These are phyloP conservation scores for Monochamus alternatus DNA, from an alignment of 2,888 invertebrate species.

Conservation along the genomic window DNA sequence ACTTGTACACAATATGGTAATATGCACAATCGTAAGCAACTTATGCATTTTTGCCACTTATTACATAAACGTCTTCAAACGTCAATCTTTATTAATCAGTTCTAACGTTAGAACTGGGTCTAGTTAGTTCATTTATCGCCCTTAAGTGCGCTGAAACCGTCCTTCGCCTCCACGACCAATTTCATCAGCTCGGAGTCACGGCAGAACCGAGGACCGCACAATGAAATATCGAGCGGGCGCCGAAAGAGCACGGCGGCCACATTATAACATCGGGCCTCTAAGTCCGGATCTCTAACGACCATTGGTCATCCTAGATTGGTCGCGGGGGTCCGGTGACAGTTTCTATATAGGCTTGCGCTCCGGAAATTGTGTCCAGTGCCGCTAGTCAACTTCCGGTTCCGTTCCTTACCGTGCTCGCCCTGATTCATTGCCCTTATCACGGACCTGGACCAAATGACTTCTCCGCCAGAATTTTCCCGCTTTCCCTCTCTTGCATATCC, in stretches of 20 bases:
- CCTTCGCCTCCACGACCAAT: conserved; percentile 13
- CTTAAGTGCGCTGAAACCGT: no score
- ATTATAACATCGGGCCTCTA: conserved; percentile 52
- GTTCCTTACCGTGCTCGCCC: conserved; percentile 62
- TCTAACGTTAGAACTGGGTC: no score
- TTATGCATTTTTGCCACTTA: no score
- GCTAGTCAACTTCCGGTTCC: conserved; percentile 69
- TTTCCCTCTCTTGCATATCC: conserved; percentile 44
- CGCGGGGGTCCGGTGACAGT: conserved; percentile 65
- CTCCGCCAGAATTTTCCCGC: conserved; percentile 41
- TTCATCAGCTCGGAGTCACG: conserved; percentile 19
- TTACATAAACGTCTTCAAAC: no score
- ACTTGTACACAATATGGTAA: no score
- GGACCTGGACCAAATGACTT: conserved; percentile 60
- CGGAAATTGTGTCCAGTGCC: conserved; percentile 71
- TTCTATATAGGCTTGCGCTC: conserved; percentile 66
- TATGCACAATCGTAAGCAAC: no score
- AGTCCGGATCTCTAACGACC: conserved; percentile 67
- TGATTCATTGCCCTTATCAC: conserved; percentile 65
- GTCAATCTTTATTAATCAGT: no score
- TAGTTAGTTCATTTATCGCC: no score
- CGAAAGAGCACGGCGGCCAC: conserved; percentile 34
- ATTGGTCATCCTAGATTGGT: conserved; percentile 71
- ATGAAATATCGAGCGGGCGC: conserved; percentile 40
- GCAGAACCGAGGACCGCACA: conserved; percentile 35